Base-by-base conservation (phyloP, 2,797 vertebrate species). In the Euthynnus affinis region DNA sequence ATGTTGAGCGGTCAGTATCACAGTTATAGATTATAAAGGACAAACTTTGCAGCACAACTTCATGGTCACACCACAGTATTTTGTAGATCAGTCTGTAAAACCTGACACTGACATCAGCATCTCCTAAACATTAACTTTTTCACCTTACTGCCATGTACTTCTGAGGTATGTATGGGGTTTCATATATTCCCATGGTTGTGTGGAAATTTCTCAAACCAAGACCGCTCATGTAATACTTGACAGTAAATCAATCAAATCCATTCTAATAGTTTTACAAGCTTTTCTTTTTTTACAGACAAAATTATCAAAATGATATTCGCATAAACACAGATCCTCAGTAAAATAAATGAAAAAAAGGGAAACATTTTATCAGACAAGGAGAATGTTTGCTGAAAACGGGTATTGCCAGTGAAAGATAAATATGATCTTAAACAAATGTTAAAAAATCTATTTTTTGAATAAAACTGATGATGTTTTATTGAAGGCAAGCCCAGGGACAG, bases 1-100 rank as follows among this genome's bases (percentile, higher is more conserved):
- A 12, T 72, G 49, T 69, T 1, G 60, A 74, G 57, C 70, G 86
- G 77, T 88, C 79, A 55, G 17, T 70, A 70, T 73, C 75, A 72
- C 69, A 46, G 55, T 65, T 71, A 71, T 10, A 51, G 76, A 85
- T 79, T 76, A 61, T 44, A 70, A 44, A 34, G 64, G 62, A 72
- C 18, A 69, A 76, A 71, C n/a, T 56, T 34, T 69, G 40, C 27
- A 20, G 57, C 46, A 48, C 6, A 14, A 20, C 66, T 49, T 44
- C 4, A 6, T 14, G 6, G n/a, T 12, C 46, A 23, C 29, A 10
- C 0, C 49, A 4, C 12, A 40, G n/a, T 44, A 29, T 49, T 68
- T 67, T 44, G 46, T 25, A 49, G 27, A 20, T 52, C 18, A 2
- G 9, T 9, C 37, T 60, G 61, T 44, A 53, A 76, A 63, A 23